A percentile compares a stretch with the other conserved stretches of the same genome.
Evolutionary conservation across 2,113 vertebrate genomes (phyloP).

Genomic region (Nannobrachium achirus): DNA sequence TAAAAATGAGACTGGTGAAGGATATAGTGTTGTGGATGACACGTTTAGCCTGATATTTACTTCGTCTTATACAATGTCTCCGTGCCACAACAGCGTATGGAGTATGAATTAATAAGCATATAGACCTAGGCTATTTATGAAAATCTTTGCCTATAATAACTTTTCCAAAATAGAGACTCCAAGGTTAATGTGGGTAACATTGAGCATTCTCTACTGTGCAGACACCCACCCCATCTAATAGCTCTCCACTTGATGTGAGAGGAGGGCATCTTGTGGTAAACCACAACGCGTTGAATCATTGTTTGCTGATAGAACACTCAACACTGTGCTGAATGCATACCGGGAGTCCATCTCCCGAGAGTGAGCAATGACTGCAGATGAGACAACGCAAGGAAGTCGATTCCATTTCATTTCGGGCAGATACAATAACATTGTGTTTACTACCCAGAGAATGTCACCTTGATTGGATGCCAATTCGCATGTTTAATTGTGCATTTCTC

Average conservation of each 20-base stretch:
- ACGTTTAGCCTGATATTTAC: too few relatives aligned
- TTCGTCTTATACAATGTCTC: too few relatives aligned
- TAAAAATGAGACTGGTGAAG: too few relatives aligned
- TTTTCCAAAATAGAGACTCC: too few relatives aligned
- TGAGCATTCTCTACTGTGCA: too few relatives aligned
- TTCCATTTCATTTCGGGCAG: constrained; percentile 58
- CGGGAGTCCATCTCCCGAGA: constrained; percentile 59
- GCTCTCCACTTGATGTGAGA: constrained; percentile 73
- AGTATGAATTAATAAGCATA: too few relatives aligned
- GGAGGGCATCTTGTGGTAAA: constrained; percentile 70
- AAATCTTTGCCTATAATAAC: too few relatives aligned
- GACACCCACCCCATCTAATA: constrained; percentile 57
- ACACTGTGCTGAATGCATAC: constrained; percentile 43
- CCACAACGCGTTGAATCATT: constrained; percentile 71
- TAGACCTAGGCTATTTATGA: too few relatives aligned
- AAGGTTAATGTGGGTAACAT: too few relatives aligned
- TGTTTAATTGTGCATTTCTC: constrained; percentile 43
- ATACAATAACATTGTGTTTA: constrained; percentile 51
- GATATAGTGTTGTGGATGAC: too few relatives aligned
- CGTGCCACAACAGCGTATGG: too few relatives aligned
- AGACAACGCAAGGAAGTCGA: constrained; percentile 40
- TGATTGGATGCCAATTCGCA: constrained; percentile 37
- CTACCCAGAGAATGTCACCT: constrained; percentile 37
- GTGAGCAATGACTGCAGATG: constrained; percentile 61
- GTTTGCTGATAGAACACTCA: constrained; percentile 74